Percentiles rank a stretch among this genome's conserved stretches.
phyloP scores from a whole-genome alignment of 2,113 vertebrate species.

The Propithecus coquereli region DNA sequence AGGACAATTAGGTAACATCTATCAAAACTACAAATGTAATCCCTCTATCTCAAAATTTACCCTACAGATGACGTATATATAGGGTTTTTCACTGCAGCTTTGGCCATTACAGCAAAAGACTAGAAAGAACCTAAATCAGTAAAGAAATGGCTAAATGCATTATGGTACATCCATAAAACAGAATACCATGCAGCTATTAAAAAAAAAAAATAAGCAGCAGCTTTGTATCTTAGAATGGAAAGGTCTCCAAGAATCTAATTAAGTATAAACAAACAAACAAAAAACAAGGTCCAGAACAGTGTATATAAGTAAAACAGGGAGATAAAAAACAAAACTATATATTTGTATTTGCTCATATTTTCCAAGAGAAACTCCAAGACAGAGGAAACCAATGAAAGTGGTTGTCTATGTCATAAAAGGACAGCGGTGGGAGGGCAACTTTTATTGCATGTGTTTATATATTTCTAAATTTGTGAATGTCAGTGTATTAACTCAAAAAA shows the following conservation, averaged over 20 bases:
- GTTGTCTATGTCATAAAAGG: background rate
- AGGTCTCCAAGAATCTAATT: background rate
- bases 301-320: background rate
- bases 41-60: background rate
- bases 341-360: background rate
- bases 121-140: background rate
- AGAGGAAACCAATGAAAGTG: background rate
- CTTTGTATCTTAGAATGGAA: background rate
- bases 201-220: background rate
- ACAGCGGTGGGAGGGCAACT: background rate
- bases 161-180: background rate
- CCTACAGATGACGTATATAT: background rate
- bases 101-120: background rate
- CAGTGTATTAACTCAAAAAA: background rate
- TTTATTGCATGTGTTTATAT: background rate
- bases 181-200: background rate
- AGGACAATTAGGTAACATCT: background rate
- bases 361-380: background rate
- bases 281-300: background rate
- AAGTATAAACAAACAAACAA: background rate
- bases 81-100: background rate
- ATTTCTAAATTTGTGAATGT: background rate
- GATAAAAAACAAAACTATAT: background rate
- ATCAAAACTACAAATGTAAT: background rate
- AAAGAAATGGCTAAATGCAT: background rate